phyloP scores from a whole-genome alignment of 92 coral and sea anemone genomes.

The Umimayanthus kanabou region DNA sequence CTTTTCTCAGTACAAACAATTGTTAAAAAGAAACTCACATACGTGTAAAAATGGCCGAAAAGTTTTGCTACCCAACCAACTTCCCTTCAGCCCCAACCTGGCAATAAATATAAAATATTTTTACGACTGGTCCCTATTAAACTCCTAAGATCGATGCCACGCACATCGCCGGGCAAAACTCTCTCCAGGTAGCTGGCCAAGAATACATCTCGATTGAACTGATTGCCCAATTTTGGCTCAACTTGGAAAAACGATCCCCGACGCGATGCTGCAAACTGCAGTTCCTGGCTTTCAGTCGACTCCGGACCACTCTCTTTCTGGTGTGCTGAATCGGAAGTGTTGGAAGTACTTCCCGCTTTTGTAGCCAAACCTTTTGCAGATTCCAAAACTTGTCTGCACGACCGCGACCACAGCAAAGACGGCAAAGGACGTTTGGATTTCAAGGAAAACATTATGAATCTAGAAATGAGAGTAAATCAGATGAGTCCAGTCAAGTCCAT shows the following conservation, averaged over 20 bases:
- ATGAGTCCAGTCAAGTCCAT: background rate
- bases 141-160: background rate
- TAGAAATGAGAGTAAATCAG: no score
- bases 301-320: background rate
- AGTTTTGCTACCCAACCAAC: no score
- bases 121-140: no score
- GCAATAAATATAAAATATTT: no score
- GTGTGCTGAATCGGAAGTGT: background rate
- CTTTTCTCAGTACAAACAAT: no score
- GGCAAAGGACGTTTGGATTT: background rate
- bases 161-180: constrained; percentile 73
- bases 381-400: background rate
- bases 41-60: no score
- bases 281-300: background rate
- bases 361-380: constrained; percentile 14
- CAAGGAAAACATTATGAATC: background rate
- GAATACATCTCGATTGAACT: constrained; percentile 70
- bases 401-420: background rate
- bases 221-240: constrained; percentile 76
- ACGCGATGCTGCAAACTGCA: constrained; percentile 56
- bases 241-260: constrained; percentile 84
- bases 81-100: no score
- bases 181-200: constrained; percentile 65
- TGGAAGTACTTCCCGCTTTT: background rate
- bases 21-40: no score